Evolutionary conservation across 2,113 vertebrate species (phyloP).

Genomic region (Microcebus tavaratra): DNA sequence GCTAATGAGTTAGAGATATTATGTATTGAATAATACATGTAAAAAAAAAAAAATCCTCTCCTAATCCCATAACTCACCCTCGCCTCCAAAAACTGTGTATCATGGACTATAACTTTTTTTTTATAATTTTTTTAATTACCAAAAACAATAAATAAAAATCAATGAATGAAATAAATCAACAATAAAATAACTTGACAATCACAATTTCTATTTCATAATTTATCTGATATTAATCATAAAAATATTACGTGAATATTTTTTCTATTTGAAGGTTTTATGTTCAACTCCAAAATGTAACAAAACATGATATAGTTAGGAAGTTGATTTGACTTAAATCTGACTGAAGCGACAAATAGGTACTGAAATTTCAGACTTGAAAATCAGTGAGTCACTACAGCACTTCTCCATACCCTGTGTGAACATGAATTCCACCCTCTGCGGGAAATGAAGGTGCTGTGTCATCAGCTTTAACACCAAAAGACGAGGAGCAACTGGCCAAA

Average conservation of each 20-base stretch:
- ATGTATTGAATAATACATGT: neutral
- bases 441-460: neutral
- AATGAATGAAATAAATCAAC: slow-evolving; percentile 15
- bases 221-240: slow-evolving; percentile 19
- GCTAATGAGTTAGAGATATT: neutral
- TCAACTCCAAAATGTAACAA: neutral
- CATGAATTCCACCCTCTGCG: neutral
- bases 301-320: neutral
- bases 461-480: neutral
- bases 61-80: neutral
- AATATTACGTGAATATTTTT: neutral
- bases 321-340: neutral
- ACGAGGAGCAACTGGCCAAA: neutral
- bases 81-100: neutral
- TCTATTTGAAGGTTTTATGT: slow-evolving; percentile 21
- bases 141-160: neutral
- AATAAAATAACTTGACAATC: neutral
- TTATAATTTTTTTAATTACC: neutral
- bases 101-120: neutral
- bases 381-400: neutral
- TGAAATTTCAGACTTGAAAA: slow-evolving; percentile 5
- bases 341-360: neutral
- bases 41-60: slow-evolving; percentile 1
- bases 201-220: slow-evolving; percentile 4
- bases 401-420: neutral